Evolutionary conservation across 2,797 vertebrate species (phyloP).

Genomic region (Poeciliopsis infans): DNA sequence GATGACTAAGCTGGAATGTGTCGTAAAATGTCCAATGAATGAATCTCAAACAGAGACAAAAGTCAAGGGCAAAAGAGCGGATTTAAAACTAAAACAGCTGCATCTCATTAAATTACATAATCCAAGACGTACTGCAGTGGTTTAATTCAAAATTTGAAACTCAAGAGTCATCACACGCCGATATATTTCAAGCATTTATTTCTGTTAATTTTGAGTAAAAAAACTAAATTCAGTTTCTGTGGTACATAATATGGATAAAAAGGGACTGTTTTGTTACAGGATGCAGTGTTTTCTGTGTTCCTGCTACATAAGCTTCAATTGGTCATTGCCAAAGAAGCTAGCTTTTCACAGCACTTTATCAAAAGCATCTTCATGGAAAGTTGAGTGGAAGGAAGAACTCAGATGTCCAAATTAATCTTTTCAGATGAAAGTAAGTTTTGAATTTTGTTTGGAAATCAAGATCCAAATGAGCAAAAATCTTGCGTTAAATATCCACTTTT

Average conservation of each 20-base stretch:
- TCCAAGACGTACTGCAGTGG: neutral
- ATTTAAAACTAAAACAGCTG: conserved; percentile 43
- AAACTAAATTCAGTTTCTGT: neutral
- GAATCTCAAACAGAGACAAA: conserved; percentile 28
- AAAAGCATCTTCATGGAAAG: neutral
- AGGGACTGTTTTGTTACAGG: neutral
- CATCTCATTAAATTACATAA: neutral
- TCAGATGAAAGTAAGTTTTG: neutral
- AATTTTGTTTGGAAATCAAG: neutral
- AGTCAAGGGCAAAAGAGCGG: conserved; percentile 4
- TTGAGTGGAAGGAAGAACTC: neutral
- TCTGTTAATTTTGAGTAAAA: neutral
- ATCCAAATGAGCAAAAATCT: neutral
- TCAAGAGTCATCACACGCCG: neutral
- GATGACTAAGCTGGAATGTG: conserved; percentile 3
- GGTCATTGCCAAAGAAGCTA: neutral
- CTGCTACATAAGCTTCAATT: too few relatives aligned
- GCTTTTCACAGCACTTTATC: neutral
- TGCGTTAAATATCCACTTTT: neutral
- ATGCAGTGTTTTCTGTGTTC: too few relatives aligned
- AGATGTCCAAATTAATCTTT: neutral
- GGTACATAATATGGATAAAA: too few relatives aligned
- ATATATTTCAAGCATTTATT: conserved; percentile 1
- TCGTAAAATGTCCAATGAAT: conserved; percentile 29
- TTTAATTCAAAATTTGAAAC: neutral